A percentile compares a stretch with the other conserved stretches of the same genome.
These are phyloP conservation scores for Sisor rabdophorus DNA, from an alignment of 2,113 vertebrate genomes.

Conservation along the genomic window DNA sequence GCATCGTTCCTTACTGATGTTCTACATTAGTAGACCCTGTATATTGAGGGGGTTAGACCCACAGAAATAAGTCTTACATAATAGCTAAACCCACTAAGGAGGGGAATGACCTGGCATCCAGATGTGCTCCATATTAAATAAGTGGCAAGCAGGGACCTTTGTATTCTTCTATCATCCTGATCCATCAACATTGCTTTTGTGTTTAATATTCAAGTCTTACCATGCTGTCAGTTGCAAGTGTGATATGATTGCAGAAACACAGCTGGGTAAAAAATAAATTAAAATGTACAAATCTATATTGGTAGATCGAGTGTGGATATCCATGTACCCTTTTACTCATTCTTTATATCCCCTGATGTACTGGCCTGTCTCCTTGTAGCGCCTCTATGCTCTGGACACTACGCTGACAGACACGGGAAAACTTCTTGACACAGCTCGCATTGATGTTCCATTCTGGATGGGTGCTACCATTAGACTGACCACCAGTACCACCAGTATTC, in stretches of 20 bases:
- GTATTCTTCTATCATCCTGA: neutral
- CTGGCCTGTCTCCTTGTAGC: no score
- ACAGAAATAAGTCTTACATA: neutral
- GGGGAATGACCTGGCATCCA: neutral
- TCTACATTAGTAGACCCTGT: neutral
- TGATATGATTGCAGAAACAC: neutral
- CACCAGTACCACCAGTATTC: no score
- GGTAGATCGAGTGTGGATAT: no score
- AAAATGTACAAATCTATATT: neutral
- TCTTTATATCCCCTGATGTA: no score
- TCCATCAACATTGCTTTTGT: neutral
- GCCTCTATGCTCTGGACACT: no score
- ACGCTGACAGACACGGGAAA: no score
- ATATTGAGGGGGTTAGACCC: neutral
- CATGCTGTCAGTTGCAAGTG: neutral
- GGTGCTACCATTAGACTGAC: no score
- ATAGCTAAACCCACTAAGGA: neutral
- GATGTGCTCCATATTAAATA: neutral
- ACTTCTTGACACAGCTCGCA: no score
- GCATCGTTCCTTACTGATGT: neutral
- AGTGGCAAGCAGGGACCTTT: neutral
- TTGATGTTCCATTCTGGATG: no score
- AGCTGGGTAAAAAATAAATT: neutral
- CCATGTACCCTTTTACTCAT: no score
- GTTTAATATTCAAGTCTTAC: neutral